phyloP scores from a whole-genome alignment of 2,113 vertebrate genomes.

The Ellobius talpinus region DNA sequence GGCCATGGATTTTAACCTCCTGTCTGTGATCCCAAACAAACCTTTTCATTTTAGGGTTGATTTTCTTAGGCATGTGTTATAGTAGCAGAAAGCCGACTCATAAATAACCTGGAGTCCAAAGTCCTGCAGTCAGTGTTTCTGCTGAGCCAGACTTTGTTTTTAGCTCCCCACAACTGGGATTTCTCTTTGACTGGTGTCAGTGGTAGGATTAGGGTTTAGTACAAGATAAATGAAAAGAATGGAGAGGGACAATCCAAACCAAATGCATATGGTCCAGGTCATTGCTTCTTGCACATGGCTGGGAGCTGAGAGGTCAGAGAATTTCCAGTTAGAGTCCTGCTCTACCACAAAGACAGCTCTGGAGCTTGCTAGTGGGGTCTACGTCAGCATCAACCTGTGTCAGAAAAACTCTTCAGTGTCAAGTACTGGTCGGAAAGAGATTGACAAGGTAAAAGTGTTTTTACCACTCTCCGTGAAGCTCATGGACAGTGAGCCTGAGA shows the following conservation, averaged over 20 bases:
- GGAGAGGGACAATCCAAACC: background rate
- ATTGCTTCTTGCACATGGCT: background rate
- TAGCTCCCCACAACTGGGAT: fast-evolving
- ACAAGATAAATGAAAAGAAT: background rate
- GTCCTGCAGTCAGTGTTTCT: background rate
- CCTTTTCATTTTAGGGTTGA: background rate
- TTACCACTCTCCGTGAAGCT: background rate
- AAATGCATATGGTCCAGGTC: fast-evolving
- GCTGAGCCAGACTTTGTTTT: background rate
- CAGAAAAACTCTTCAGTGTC: no score
- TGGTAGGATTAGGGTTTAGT: background rate
- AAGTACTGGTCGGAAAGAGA: background rate
- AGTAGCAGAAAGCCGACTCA: background rate
- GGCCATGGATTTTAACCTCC: background rate
- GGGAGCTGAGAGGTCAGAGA: background rate
- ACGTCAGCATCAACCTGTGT: no score
- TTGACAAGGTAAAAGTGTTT: background rate
- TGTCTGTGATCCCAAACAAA: background rate
- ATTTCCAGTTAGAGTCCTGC: background rate
- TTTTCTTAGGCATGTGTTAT: background rate
- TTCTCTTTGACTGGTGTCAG: background rate
- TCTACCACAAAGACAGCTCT: background rate
- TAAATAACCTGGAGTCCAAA: background rate
- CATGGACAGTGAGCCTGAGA: background rate
- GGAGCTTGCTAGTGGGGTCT: background rate